Percentiles rank a stretch among this genome's conserved stretches.
Evolutionary conservation across 2,113 vertebrate genomes (phyloP).

Genomic region (Malurus cyaneus): DNA sequence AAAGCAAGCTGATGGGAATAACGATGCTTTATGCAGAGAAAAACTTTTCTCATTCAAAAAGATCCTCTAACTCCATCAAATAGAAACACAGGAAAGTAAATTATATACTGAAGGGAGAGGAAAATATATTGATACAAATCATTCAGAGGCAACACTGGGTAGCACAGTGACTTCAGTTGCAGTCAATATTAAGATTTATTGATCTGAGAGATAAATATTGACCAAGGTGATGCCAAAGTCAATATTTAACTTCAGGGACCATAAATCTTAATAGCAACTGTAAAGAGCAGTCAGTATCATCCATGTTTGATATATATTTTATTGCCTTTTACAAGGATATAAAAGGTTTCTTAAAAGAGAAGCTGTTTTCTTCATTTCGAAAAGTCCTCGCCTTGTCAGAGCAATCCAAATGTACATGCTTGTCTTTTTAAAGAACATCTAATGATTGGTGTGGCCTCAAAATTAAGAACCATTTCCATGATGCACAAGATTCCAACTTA

Average conservation of each 20-base stretch:
- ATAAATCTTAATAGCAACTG: conserved; percentile 59
- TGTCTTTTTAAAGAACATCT: neutral
- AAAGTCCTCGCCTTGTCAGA: neutral
- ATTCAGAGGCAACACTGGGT: conserved; percentile 12
- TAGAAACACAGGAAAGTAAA: neutral
- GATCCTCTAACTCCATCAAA: neutral
- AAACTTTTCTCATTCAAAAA: neutral
- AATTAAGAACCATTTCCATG: neutral
- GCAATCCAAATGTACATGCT: neutral
- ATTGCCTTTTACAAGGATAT: conserved; percentile 38
- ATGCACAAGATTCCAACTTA: neutral
- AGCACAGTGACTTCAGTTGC: conserved; percentile 8
- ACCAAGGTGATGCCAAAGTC: conserved; percentile 50
- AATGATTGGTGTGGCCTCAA: neutral
- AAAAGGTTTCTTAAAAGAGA: conserved; percentile 34
- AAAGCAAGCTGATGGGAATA: neutral
- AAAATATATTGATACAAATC: conserved; percentile 14
- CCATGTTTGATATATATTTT: conserved; percentile 37
- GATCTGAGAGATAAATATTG: conserved; percentile 58
- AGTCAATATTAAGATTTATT: conserved; percentile 53
- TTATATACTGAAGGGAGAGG: neutral
- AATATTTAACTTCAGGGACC: conserved; percentile 61
- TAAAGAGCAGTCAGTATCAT: conserved; percentile 46
- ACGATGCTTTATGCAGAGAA: neutral
- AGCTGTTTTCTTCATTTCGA: neutral